Percentiles rank a stretch among this genome's conserved stretches.
Evolutionary conservation across 2,888 invertebrate species (phyloP).

Genomic region (Syritta pipiens): DNA sequence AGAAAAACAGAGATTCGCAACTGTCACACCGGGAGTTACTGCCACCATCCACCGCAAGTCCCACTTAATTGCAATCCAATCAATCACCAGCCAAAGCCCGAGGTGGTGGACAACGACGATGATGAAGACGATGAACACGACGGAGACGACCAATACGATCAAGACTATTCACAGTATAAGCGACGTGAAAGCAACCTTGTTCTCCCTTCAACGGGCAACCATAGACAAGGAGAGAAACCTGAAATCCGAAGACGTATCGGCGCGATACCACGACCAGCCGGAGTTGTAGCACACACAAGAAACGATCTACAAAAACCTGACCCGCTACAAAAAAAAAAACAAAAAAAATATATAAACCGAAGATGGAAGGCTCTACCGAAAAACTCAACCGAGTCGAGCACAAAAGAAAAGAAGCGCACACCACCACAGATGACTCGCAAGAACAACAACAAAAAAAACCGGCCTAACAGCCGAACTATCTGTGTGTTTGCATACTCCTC

Average conservation of each 20-base stretch:
- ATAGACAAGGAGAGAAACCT: no score
- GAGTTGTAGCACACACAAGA: conserved; percentile 12
- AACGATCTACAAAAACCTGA: conserved; percentile 43
- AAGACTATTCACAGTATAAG: no score
- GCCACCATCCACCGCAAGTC: conserved; percentile 5
- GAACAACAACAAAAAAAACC: conserved; percentile 53
- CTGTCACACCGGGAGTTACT: not conserved
- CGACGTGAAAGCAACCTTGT: no score
- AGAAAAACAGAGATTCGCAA: not conserved
- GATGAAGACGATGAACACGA: not conserved
- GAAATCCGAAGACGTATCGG: conserved; percentile 24
- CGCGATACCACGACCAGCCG: conserved; percentile 1
- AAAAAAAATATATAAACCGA: no score
- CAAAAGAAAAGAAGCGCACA: conserved; percentile 47
- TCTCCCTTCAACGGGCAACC: no score
- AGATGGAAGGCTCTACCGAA: conserved; percentile 29
- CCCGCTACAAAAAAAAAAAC: conserved; percentile 53
- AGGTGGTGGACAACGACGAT: conserved; percentile 4
- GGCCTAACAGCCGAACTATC: conserved; percentile 53
- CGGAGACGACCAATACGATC: no score
- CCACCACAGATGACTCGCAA: conserved; percentile 27
- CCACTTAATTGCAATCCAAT: conserved; percentile 36
- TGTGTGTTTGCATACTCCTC: conserved; percentile 21
- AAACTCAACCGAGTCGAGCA: conserved; percentile 9
- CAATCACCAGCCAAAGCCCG: conserved; percentile 23